phyloP scores from a whole-genome alignment of 2,113 vertebrate species.

The Alethe diademata region DNA sequence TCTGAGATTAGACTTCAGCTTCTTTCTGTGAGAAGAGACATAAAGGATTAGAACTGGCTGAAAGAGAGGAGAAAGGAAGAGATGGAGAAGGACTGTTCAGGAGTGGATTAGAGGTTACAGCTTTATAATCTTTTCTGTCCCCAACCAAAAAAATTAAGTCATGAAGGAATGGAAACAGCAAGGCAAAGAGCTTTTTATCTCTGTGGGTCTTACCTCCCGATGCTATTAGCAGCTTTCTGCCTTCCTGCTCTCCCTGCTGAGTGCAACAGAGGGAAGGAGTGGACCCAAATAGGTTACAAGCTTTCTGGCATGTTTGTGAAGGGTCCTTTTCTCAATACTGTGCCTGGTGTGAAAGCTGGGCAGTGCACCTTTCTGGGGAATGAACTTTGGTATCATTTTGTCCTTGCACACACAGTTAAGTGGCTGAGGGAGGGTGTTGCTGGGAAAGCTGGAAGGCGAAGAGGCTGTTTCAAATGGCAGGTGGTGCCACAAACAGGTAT shows the following conservation, averaged over 20 bases:
- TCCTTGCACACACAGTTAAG: background rate
- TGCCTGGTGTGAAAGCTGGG: background rate
- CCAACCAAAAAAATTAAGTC: background rate
- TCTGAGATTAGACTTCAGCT: constrained; percentile 45
- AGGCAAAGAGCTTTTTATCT: constrained; percentile 33
- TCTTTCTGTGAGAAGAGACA: constrained; percentile 48
- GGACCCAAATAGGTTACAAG: background rate
- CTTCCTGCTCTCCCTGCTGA: background rate
- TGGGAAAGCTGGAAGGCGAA: background rate
- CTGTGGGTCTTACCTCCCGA: background rate
- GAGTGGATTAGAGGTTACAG: constrained; percentile 47
- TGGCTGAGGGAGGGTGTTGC: background rate
- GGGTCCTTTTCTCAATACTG: background rate
- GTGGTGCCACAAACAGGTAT: constrained; percentile 12
- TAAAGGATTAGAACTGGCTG: constrained; percentile 48
- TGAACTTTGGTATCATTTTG: background rate
- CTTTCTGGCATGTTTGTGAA: background rate
- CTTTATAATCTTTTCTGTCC: constrained; percentile 38
- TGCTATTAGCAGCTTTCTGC: background rate
- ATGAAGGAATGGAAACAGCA: background rate
- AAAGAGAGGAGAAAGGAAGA: constrained; percentile 52
- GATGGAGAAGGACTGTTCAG: background rate
- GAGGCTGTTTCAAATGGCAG: background rate
- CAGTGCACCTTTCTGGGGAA: background rate
- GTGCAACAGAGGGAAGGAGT: background rate